These are phyloP conservation scores for Knipowitschia caucasica DNA, from an alignment of 2,797 vertebrate species.

Conservation along the genomic window DNA sequence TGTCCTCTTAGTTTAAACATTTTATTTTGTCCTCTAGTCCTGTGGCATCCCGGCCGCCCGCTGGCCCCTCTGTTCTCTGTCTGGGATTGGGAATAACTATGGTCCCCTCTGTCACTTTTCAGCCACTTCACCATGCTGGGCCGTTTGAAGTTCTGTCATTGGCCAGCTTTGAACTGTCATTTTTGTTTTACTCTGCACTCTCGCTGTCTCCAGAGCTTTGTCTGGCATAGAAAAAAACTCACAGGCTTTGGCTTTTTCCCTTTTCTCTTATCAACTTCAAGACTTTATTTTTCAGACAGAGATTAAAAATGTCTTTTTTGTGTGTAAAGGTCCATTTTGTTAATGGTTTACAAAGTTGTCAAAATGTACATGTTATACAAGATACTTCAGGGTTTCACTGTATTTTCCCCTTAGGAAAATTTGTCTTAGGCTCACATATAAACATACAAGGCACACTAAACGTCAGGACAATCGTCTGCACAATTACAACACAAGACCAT, in stretches of 20 bases:
- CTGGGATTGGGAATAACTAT: slow-evolving; percentile 35
- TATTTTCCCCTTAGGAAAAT: too few species aligned
- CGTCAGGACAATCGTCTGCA: too few species aligned
- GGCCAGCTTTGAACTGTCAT: slow-evolving; percentile 71
- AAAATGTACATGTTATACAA: too few species aligned
- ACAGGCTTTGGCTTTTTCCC: slow-evolving; percentile 47
- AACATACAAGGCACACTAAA: too few species aligned
- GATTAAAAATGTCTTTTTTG: too few species aligned
- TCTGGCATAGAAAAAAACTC: slow-evolving; percentile 53
- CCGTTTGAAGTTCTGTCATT: slow-evolving; percentile 64
- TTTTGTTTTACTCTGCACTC: slow-evolving; percentile 57
- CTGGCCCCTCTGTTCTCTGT: slow-evolving; percentile 21
- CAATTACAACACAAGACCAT: too few species aligned
- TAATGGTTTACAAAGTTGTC: too few species aligned
- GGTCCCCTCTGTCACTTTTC: slow-evolving; percentile 58
- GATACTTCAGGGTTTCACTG: too few species aligned
- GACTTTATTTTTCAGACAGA: neutral
- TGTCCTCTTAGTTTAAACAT: slow-evolving; percentile 45
- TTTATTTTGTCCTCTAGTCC: slow-evolving; percentile 35
- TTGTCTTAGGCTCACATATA: too few species aligned
- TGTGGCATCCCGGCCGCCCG: slow-evolving; percentile 1
- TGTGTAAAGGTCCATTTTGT: too few species aligned
- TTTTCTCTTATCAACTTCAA: neutral
- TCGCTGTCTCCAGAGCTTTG: slow-evolving; percentile 39
- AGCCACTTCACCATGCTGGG: slow-evolving; percentile 46